A percentile compares a stretch with the other conserved stretches of the same genome.
These are phyloP conservation scores for Apostichopus parvimensis DNA, from an alignment of 35 echinoderm and acorn worm species.

Conservation along the genomic window DNA sequence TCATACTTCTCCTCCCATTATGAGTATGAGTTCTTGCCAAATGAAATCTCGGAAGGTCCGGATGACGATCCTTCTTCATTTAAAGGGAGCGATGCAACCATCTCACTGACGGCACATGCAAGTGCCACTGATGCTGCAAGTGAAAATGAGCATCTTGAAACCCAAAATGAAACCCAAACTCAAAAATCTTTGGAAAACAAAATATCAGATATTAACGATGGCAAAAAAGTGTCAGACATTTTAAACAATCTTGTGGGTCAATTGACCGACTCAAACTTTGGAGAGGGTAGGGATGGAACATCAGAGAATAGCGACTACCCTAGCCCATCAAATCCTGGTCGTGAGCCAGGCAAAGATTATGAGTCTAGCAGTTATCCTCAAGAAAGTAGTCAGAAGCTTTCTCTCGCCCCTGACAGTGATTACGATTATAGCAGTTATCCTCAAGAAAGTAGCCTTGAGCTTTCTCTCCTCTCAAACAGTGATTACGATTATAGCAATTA, in stretches of 20 bases:
- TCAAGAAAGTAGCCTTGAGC: too few relatives aligned
- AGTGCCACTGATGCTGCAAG: neutral
- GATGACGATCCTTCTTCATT: too few relatives aligned
- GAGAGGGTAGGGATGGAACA: neutral
- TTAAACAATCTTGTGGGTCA: neutral
- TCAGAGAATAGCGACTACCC: too few relatives aligned
- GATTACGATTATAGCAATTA: neutral
- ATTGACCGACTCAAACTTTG: neutral
- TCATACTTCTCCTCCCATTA: too few relatives aligned
- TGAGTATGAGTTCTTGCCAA: too few relatives aligned
- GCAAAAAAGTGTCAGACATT: neutral
- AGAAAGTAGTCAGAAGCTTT: neutral
- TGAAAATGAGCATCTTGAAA: neutral
- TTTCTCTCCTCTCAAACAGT: neutral
- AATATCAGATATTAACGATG: neutral
- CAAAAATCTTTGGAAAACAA: too few relatives aligned
- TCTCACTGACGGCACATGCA: neutral
- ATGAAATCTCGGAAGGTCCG: too few relatives aligned
- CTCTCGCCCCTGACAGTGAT: too few relatives aligned
- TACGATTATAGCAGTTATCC: too few relatives aligned
- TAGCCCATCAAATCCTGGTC: too few relatives aligned
- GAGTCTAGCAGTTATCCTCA: neutral
- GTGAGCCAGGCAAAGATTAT: neutral
- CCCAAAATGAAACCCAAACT: too few relatives aligned
- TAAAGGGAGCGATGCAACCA: neutral